Evolutionary conservation across 2,888 invertebrate species (phyloP).

Genomic region (Diaperis boleti): DNA sequence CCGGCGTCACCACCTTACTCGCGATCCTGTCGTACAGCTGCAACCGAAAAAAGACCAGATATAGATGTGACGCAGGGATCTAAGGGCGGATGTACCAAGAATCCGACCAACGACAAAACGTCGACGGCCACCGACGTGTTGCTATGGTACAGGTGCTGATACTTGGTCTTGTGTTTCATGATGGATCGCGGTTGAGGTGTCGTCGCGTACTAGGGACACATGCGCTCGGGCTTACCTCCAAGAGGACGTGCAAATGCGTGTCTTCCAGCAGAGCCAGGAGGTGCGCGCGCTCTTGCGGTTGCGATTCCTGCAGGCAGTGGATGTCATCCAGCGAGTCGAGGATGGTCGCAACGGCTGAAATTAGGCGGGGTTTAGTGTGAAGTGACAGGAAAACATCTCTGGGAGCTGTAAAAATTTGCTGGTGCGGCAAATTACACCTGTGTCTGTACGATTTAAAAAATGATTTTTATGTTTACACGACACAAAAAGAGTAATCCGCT

Average conservation of each 20-base stretch:
- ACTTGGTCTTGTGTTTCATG: slow-evolving; percentile 30
- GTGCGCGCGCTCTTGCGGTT: slow-evolving; percentile 80
- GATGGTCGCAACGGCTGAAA: slow-evolving; percentile 85
- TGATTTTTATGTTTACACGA: too few species aligned
- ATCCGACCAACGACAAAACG: slow-evolving; percentile 18
- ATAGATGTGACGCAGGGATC: too few species aligned
- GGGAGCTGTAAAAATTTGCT: too few species aligned
- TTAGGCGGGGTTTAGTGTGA: slow-evolving; percentile 13
- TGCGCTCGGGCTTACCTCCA: slow-evolving; percentile 78
- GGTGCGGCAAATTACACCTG: too few species aligned
- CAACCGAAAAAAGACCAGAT: slow-evolving; percentile 54
- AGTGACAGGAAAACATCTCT: background rate
- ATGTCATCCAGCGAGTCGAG: slow-evolving; percentile 96
- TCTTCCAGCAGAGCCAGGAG: slow-evolving; percentile 89
- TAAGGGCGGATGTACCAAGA: slow-evolving; percentile 10
- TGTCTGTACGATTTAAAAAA: too few species aligned
- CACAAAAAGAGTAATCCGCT: too few species aligned
- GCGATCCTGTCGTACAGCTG: slow-evolving; percentile 94
- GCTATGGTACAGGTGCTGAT: slow-evolving; percentile 24
- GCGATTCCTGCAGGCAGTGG: slow-evolving; percentile 89
- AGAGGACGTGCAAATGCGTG: slow-evolving; percentile 83
- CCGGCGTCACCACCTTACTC: slow-evolving; percentile 83
- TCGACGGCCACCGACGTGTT: slow-evolving; percentile 31
- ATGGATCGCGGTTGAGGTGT: slow-evolving; percentile 40
- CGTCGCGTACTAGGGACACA: slow-evolving; percentile 38